A percentile compares a stretch with the other conserved stretches of the same genome.
Conservation (phyloP, 2,888 invertebrate species). For the Drosophila mimica region DNA sequence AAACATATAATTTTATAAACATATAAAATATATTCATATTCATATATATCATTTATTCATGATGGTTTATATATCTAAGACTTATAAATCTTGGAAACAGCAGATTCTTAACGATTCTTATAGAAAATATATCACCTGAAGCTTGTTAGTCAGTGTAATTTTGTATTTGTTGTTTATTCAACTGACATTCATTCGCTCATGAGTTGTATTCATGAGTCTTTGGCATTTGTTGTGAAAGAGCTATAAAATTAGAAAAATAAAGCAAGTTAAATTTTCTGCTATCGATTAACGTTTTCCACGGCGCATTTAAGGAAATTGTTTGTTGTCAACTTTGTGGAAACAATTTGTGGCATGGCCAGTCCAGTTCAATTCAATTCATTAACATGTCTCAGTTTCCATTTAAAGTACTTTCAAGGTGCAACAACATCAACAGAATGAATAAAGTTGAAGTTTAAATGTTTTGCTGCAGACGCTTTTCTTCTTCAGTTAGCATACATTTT, state of each 20-base stretch:
- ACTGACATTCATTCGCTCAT: not conserved
- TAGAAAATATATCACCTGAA: rapidly evolving
- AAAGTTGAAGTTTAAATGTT: constrained; percentile 64
- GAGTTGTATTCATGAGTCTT: too few species aligned
- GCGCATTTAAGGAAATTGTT: not conserved
- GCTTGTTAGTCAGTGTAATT: not conserved
- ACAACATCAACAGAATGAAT: constrained; percentile 6
- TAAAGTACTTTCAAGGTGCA: constrained; percentile 21
- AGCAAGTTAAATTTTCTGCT: not conserved
- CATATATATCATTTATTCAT: not conserved
- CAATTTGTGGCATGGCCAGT: not conserved
- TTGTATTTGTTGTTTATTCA: not conserved
- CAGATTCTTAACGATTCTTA: not conserved
- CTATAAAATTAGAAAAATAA: too few species aligned
- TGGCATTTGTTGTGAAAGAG: too few species aligned
- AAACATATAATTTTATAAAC: not conserved
- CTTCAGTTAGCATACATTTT: constrained; percentile 37
- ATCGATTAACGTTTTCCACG: not conserved
- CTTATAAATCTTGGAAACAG: not conserved
- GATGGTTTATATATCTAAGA: too few species aligned
- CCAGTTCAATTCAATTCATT: constrained; percentile 16
- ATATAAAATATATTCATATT: not conserved
- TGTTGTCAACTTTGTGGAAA: not conserved
- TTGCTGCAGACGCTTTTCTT: constrained; percentile 59
- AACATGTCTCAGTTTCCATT: constrained; percentile 8